Base-by-base conservation (phyloP, 2,113 vertebrate species). In the Nicator chloris region DNA sequence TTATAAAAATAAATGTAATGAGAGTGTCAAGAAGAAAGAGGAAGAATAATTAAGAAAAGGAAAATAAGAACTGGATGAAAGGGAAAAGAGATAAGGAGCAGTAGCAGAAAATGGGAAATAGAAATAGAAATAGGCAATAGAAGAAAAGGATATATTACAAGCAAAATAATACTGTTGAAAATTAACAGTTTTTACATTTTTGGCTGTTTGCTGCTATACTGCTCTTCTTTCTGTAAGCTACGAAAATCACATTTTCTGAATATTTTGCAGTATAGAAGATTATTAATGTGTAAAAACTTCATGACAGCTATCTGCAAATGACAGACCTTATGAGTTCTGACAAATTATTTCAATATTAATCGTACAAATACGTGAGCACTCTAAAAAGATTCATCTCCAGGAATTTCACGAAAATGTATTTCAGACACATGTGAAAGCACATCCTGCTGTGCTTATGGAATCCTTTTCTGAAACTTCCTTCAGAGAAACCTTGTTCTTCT, bases 1-100 rank as follows among this genome's bases (percentile, higher is more conserved):
- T 92, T 65, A 82, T 73, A 64, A 94, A 93, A 95, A 79, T 50
- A 86, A 93, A 91, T 77, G 35, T 61, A 95, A 92, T 86, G 59
- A 56, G 23, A 92, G n/a, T 69, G 54, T 87, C 30, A 79, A 95
- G 82, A 76, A 85, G 53, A 87, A 95, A 79, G 39, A 64, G 19
- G 50, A 88, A 92, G 24, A 87, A 76, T 57, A 86, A 84, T 79
- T 90, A 73, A 88, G 44, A 87, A 91, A 57, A 8, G 11, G 23
- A 64, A 90, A 90, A 59, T 53, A 72, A 82, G 37, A 60, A 64
- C 19, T 0, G 8, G 8, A 78, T 79, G n/a, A 71, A 88, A 83
- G 13, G 11, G 26, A 84, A 82, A 87, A 90, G 15, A 51, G 45
- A 85, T 68, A 92, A 89, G 49, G 11, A 90, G 18, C 4, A 65